A percentile compares a stretch with the other conserved stretches of the same genome.
These are phyloP conservation scores for Malurus leucopterus DNA, from an alignment of 2,797 vertebrate genomes.

Conservation along the genomic window DNA sequence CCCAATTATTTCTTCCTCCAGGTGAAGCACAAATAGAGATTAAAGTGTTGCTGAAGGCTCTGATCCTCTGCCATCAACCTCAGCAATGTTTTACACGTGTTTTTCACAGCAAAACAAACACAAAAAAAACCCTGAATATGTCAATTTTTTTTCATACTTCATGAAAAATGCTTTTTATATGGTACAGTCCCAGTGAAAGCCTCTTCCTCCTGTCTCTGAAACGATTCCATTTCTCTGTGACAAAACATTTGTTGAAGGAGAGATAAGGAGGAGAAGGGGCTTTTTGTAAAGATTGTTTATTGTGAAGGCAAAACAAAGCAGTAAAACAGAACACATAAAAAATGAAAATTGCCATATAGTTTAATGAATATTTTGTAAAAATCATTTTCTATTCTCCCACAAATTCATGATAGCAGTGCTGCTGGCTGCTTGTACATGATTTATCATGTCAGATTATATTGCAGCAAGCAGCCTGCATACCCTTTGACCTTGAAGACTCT, in stretches of 20 bases:
- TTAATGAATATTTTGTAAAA: slow-evolving; percentile 62
- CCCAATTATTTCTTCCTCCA: not conserved
- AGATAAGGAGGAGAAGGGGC: not conserved
- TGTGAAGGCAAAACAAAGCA: slow-evolving; percentile 34
- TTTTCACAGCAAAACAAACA: not conserved
- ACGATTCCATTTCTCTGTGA: not conserved
- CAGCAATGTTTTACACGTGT: not conserved
- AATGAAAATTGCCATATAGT: slow-evolving; percentile 46
- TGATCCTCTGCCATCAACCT: not conserved
- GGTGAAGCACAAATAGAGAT: not conserved
- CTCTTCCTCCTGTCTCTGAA: not conserved
- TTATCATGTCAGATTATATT: slow-evolving; percentile 59
- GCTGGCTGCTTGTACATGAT: slow-evolving; percentile 43
- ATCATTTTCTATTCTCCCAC: slow-evolving; percentile 38
- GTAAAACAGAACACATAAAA: slow-evolving; percentile 41
- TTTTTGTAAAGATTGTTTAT: slow-evolving; percentile 25
- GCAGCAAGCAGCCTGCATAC: slow-evolving; percentile 55
- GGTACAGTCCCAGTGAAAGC: not conserved
- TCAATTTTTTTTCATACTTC: not conserved
- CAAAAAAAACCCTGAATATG: not conserved
- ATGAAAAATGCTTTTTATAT: not conserved
- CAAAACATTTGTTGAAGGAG: not conserved
- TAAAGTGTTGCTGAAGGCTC: not conserved
- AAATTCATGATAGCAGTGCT: slow-evolving; percentile 22
- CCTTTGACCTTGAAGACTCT: slow-evolving; percentile 63